phyloP scores from a whole-genome alignment of 2,888 invertebrate species.

The Branchellion lobata region DNA sequence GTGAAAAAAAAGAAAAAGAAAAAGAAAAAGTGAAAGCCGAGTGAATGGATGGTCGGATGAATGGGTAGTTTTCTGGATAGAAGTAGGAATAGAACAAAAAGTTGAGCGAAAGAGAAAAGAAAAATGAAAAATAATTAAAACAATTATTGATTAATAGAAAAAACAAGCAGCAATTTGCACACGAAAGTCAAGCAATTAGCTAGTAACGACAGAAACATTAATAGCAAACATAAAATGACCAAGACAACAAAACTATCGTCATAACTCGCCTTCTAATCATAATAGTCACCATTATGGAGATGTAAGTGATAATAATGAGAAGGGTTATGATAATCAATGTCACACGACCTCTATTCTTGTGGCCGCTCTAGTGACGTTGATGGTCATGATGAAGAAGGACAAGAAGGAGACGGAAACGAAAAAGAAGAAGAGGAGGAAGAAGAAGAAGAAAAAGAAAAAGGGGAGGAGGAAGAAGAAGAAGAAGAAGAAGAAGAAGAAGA shows the following conservation, averaged over 20 bases:
- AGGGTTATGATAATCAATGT: neutral
- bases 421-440: conserved; percentile 21
- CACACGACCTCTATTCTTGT: neutral
- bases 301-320: neutral
- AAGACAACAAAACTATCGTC: neutral
- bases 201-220: too few relatives aligned
- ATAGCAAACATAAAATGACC: neutral
- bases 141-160: too few relatives aligned
- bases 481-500: conserved; percentile 20
- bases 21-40: too few relatives aligned
- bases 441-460: neutral
- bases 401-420: conserved; percentile 5
- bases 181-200: too few relatives aligned
- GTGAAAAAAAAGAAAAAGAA: too few relatives aligned
- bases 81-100: too few relatives aligned
- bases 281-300: neutral
- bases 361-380: neutral
- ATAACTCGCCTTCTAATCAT: neutral
- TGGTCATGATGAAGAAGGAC: neutral
- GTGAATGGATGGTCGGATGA: too few relatives aligned
- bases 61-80: too few relatives aligned
- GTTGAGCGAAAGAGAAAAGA: too few relatives aligned
- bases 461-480: neutral
- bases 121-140: too few relatives aligned
- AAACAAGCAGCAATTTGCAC: too few relatives aligned